Evolutionary conservation across 2,113 vertebrate species (phyloP).

Genomic region (Pterocles burchelli): DNA sequence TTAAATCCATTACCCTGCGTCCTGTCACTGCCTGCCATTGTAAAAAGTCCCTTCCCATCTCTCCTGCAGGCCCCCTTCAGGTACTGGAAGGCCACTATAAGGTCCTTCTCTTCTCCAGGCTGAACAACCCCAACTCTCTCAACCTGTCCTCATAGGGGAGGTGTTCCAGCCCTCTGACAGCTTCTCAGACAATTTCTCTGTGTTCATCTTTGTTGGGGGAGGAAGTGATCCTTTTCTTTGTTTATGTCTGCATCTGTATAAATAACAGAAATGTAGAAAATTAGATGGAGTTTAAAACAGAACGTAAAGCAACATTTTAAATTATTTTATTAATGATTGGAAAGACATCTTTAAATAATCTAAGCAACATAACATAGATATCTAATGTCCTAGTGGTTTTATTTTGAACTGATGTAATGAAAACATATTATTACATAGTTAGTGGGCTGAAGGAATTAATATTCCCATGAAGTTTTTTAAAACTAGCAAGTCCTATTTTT

Average conservation of each 20-base stretch:
- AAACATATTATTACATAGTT: not conserved
- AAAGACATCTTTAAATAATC: not conserved
- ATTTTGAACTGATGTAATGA: not conserved
- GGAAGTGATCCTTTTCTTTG: not conserved
- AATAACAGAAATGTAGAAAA: not conserved
- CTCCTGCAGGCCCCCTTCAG: too few species aligned
- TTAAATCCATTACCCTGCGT: too few species aligned
- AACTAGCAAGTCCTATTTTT: not conserved
- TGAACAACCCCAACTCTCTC: too few species aligned
- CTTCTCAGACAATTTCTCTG: too few species aligned
- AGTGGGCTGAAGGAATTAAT: not conserved
- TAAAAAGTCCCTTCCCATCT: too few species aligned
- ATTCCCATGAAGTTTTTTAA: not conserved
- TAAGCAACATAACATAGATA: not conserved
- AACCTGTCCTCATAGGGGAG: too few species aligned
- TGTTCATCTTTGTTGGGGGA: too few species aligned
- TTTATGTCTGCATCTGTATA: not conserved
- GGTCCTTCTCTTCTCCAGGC: too few species aligned
- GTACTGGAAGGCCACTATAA: too few species aligned
- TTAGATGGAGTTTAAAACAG: not conserved
- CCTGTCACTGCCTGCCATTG: too few species aligned
- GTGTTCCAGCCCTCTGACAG: too few species aligned
- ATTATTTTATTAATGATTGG: not conserved
- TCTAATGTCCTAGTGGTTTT: not conserved
- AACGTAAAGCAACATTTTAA: not conserved